Conservation (phyloP, 2,113 vertebrate species). For the Oreochromis spilurus region DNA sequence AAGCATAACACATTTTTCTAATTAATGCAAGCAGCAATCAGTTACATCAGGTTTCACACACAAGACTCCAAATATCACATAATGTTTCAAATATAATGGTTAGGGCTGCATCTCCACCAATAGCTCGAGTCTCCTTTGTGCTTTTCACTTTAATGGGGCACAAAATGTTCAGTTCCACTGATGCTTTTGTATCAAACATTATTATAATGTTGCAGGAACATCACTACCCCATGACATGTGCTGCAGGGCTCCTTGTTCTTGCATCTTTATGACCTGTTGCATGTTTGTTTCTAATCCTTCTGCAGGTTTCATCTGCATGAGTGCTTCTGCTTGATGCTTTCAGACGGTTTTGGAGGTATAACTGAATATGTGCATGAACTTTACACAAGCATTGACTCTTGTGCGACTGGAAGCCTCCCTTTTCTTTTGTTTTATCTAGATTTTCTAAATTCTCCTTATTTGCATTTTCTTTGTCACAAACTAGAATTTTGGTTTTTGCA, state of each 20-base stretch:
- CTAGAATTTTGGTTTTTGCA: background rate
- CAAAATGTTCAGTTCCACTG: background rate
- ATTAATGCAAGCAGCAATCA: fast-evolving
- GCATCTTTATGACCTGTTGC: background rate
- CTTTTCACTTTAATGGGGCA: background rate
- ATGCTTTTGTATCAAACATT: background rate
- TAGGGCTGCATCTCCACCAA: background rate
- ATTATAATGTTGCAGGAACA: background rate
- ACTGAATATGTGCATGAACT: background rate
- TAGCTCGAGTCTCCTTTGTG: background rate
- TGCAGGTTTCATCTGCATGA: background rate
- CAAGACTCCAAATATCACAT: background rate
- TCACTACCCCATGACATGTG: fast-evolving
- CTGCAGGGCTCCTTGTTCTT: fast-evolving
- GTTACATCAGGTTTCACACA: background rate
- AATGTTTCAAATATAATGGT: background rate
- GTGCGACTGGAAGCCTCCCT: fast-evolving
- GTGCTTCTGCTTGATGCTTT: background rate
- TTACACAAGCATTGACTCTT: background rate
- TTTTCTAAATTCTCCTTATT: background rate
- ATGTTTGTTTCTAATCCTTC: background rate
- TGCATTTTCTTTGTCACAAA: background rate
- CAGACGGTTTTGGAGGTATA: background rate
- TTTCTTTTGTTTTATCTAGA: fast-evolving
- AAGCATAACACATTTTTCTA: fast-evolving